These are phyloP conservation scores for Ommatoiulus sabulosus DNA, from an alignment of 2,888 invertebrate genomes.

Conservation along the genomic window DNA sequence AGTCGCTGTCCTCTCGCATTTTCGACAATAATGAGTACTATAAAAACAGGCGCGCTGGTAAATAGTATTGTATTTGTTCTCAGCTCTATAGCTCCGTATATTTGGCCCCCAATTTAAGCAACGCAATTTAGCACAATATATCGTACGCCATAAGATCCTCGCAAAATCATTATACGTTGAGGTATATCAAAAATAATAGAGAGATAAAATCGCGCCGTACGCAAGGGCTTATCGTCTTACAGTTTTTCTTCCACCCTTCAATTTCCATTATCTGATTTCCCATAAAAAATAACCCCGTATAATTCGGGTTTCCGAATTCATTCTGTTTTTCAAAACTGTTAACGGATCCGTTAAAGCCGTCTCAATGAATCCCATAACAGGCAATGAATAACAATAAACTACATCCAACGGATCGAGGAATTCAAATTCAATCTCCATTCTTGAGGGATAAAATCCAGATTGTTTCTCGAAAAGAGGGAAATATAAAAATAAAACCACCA, in stretches of 20 bases:
- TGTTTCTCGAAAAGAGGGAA: neutral
- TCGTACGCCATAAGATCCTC: neutral
- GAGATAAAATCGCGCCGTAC: neutral
- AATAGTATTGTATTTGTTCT: no score
- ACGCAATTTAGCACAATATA: neutral
- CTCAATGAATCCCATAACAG: conserved; percentile 42
- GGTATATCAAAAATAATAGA: conserved; percentile 36
- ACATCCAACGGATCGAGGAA: neutral
- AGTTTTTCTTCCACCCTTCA: conserved; percentile 9
- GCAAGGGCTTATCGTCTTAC: neutral
- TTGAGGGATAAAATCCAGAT: neutral
- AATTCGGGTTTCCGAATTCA: conserved; percentile 25
- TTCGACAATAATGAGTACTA: no score
- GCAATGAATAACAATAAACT: conserved; percentile 38
- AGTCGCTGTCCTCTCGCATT: no score
- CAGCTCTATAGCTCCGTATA: neutral
- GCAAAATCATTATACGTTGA: neutral
- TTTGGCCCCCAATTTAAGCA: neutral
- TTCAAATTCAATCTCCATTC: conserved; percentile 39
- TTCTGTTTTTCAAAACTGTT: neutral
- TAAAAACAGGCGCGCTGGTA: no score
- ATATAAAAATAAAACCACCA: conserved; percentile 37
- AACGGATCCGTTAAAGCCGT: neutral
- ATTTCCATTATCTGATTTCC: conserved; percentile 20
- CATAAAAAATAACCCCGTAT: conserved; percentile 27